Percentiles rank a stretch among this genome's conserved stretches.
Evolutionary conservation across 2,797 vertebrate species (phyloP).

Genomic region (Spondyliosoma cantharus): DNA sequence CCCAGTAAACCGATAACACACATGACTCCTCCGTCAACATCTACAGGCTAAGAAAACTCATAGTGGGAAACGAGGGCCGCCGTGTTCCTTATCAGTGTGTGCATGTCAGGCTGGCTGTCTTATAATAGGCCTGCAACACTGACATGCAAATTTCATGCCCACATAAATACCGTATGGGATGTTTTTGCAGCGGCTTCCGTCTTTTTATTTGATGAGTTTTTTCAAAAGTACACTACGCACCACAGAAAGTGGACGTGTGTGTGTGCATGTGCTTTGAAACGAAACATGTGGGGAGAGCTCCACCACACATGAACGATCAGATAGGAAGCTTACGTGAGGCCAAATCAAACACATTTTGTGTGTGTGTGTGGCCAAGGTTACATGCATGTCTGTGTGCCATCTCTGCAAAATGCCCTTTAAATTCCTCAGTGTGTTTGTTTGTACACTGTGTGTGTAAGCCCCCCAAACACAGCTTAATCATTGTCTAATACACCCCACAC

Average conservation of each 20-base stretch:
- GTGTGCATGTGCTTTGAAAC: conserved; percentile 7
- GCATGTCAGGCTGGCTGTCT: background rate
- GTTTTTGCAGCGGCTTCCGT: background rate
- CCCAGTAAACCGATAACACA: conserved; percentile 26
- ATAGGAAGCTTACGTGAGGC: conserved; percentile 17
- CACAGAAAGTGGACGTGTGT: background rate
- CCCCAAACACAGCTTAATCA: conserved; percentile 60
- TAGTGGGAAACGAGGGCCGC: conserved; percentile 17
- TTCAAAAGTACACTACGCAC: background rate
- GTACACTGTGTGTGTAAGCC: conserved; percentile 37
- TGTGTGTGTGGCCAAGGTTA: conserved; percentile 3
- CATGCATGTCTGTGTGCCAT: conserved; percentile 9
- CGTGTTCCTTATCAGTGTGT: conserved; percentile 13
- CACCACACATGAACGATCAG: background rate
- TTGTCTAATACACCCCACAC: conserved; percentile 32
- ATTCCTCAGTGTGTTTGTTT: conserved; percentile 58
- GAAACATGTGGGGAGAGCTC: background rate
- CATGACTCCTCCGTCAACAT: conserved; percentile 16
- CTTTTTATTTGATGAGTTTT: background rate
- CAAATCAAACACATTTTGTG: conserved; percentile 15
- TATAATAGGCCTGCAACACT: background rate
- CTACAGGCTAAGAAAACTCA: conserved; percentile 28
- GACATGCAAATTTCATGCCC: background rate
- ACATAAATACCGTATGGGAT: background rate
- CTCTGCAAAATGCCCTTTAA: conserved; percentile 43